These are phyloP conservation scores for Lophotis ruficrista DNA, from an alignment of 2,113 vertebrate genomes.

Conservation along the genomic window DNA sequence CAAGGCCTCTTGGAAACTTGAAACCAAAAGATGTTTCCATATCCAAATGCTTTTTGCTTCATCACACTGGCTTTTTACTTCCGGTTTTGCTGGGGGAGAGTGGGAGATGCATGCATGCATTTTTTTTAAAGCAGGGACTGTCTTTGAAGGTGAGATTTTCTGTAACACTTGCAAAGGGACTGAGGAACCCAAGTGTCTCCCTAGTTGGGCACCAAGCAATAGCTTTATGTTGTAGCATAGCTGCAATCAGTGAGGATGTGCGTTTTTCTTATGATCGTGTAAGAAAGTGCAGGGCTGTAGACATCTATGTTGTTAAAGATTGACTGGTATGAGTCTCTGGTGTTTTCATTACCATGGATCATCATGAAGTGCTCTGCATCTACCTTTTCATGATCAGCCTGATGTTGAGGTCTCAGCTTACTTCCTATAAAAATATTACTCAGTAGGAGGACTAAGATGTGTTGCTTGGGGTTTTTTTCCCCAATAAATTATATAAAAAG, in stretches of 20 bases:
- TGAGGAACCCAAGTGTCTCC: not conserved
- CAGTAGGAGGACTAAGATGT: not conserved
- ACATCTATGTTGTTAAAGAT: not conserved
- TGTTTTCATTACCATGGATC: not conserved
- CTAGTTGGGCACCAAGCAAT: not conserved
- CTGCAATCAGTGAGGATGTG: not conserved
- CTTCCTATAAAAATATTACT: not conserved
- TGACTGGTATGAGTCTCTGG: rapidly evolving
- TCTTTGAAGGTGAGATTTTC: not conserved
- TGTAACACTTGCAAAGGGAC: not conserved
- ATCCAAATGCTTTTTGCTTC: slow-evolving; percentile 54
- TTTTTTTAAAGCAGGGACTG: not conserved
- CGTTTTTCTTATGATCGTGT: not conserved
- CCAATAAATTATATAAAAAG: not conserved
- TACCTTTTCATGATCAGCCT: not conserved
- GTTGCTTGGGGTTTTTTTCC: not conserved
- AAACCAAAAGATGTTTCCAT: slow-evolving; percentile 35
- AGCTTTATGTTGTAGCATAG: not conserved
- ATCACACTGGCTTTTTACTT: slow-evolving; percentile 44
- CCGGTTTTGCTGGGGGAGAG: not conserved
- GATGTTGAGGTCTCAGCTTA: not conserved
- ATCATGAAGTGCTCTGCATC: not conserved
- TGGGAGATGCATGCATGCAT: not conserved
- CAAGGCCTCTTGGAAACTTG: slow-evolving; percentile 46
- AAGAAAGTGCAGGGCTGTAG: not conserved